Evolutionary conservation across 2,797 vertebrate species (phyloP).

Genomic region (Cottoperca gobio): DNA sequence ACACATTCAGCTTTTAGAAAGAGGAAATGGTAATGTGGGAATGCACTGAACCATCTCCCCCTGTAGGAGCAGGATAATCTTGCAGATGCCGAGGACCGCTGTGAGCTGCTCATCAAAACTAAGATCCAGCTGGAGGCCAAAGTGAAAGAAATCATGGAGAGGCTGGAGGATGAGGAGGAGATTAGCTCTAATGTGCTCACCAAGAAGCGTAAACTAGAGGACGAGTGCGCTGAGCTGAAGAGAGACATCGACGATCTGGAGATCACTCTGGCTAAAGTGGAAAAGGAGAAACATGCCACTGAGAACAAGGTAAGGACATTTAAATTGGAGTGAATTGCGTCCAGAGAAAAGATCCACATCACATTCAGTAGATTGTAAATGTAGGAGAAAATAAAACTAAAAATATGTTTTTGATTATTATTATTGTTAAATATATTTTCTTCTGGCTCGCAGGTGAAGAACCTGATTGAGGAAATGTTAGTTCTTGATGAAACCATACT

Average conservation of each 20-base stretch:
- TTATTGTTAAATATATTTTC: neutral
- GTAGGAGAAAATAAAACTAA: neutral
- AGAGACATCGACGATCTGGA: slow-evolving; percentile 96
- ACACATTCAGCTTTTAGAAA: slow-evolving; percentile 1
- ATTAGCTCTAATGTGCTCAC: slow-evolving; percentile 88
- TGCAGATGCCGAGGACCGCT: slow-evolving; percentile 93
- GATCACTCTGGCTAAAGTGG: slow-evolving; percentile 93
- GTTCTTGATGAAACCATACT: slow-evolving; percentile 91
- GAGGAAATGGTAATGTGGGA: neutral
- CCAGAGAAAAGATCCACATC: neutral
- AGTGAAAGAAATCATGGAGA: slow-evolving; percentile 90
- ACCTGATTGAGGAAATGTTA: slow-evolving; percentile 95
- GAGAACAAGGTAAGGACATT: slow-evolving; percentile 90
- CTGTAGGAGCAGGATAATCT: slow-evolving; percentile 94
- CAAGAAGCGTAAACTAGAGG: slow-evolving; percentile 93
- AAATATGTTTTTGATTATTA: neutral
- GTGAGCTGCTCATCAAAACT: slow-evolving; percentile 93
- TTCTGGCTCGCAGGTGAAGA: slow-evolving; percentile 88
- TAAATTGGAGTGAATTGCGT: neutral
- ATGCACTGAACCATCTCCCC: neutral
- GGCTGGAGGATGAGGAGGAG: slow-evolving; percentile 95
- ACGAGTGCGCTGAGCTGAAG: slow-evolving; percentile 93
- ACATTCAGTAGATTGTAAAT: neutral
- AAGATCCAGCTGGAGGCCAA: slow-evolving; percentile 95
- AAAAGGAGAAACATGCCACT: slow-evolving; percentile 94